Evolutionary conservation across 2,888 invertebrate genomes (phyloP), one percentile per base, ranked within the genome.

Genomic region (Incurvaria masculella): DNA sequence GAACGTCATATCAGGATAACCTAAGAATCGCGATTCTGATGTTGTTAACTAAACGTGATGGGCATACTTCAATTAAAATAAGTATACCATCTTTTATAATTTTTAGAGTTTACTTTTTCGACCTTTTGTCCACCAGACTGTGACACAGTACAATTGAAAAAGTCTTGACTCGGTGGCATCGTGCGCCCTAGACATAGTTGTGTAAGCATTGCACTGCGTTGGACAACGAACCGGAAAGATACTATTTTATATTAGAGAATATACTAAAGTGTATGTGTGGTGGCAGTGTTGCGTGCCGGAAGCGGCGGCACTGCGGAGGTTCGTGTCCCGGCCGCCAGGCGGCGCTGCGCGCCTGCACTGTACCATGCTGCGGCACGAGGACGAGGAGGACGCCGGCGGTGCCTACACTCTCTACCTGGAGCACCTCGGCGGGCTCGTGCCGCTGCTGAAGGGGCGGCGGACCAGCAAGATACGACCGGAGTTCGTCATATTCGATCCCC

Each of bases 381-480:
- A 89, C 52, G 94, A 94, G 58, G 87, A 86, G 49, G 86, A 86
- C 59, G 72, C 85, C 16, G 72, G 85, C 17, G 90, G 89, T 23
- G 91, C 91, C 57, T 94, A 93, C 65, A 93, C 92, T 0, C 73
- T 93, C 14, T 98, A 97, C 69, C 79, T 97, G 57, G 97, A 98
- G 68, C 97, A 97, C 69, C 81, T 97, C 27, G 98, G 98, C 2
- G 98, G 98, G 1, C 80, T 98, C 44, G 95, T 99, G 54, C 98
- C 99, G 0, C 80, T 99, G 47, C 81, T 99, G 14, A 96, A 97
- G 66, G 98, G 97, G 19, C 91, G 96, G 59, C 79, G 97, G 52
- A 96, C 94, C 51, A 97, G 97, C 69, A 97, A 97, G 76, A 91
- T 99, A 55, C 83, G 97, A 48, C 98, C 98, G 0, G 98, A 98